Base-by-base conservation (phyloP, 2,113 vertebrate genomes). In the Nerophis lumbriciformis region DNA sequence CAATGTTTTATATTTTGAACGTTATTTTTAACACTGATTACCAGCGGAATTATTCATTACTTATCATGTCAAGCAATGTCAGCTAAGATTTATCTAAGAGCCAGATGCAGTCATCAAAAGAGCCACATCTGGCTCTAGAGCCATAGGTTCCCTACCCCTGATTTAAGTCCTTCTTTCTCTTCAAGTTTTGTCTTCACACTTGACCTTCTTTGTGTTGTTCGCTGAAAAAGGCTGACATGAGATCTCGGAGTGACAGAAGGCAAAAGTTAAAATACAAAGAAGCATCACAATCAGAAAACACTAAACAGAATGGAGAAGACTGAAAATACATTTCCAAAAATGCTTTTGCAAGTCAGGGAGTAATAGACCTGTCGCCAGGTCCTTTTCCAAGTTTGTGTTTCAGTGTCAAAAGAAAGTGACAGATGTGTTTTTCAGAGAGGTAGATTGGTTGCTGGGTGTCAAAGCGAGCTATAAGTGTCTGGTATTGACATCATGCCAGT, bases 401-500 rank as follows among this genome's bases (percentile, higher is more conserved):
- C 35, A 47, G 59, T 69, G 66, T 83, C 77, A 71, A 78, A 51
- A 49, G 38, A 65, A 72, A 78, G 63, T 73, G 83, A 77, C 81
- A 76, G 71, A 68, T 75, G 45, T 73, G 75, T 71, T 78, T 81
- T 68, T 58, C 45, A 59, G 51, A 59, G 68, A 37, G 21, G 38
- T 48, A 77, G 69, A 81, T 75, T 76, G 77, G 61, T 45, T 53
- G 58, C 73, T 65, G 55, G 48, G 58, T 83, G 78, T 83, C 81
- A 78, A 57, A 55, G 64, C 42, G 71, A 77, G 75, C 69, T 75
- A 71, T 78, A 71, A 76, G 76, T 78, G 67, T 44, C 66, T 65
- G 62, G 62, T 74, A 73, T 73, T 78, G 80, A 82, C 81, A 84
- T 82, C 81, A 75, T 68, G 68, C 70, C 44, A 35, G 21, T 51